Percentiles rank a stretch among this genome's conserved stretches.
Conservation (phyloP, 1,140 invertebrate species). For the Mya arenaria region DNA sequence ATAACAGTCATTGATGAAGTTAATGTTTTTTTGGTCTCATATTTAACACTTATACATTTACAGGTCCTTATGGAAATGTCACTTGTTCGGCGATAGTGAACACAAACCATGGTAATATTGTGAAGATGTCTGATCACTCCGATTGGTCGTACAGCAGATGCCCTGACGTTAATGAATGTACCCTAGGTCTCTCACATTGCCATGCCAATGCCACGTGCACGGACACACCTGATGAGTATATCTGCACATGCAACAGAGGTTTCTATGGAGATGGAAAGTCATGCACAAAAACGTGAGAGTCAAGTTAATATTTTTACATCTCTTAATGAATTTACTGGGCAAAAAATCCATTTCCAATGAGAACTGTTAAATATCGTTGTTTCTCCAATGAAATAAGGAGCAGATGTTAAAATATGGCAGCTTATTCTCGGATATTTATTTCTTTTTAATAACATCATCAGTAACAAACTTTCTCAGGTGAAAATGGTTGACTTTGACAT, state of each 20-base stretch:
- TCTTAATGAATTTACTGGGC: neutral
- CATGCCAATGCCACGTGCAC: slow-evolving; percentile 94
- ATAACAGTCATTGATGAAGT: too few relatives aligned
- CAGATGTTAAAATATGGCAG: too few relatives aligned
- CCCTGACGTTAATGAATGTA: slow-evolving; percentile 97
- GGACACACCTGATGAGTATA: slow-evolving; percentile 95
- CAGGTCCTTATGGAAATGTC: slow-evolving; percentile 63
- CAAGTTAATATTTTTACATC: neutral
- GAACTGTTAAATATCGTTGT: too few relatives aligned
- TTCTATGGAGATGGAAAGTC: slow-evolving; percentile 92
- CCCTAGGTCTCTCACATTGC: slow-evolving; percentile 92
- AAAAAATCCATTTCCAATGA: too few relatives aligned
- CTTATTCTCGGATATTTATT: too few relatives aligned
- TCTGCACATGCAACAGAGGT: slow-evolving; percentile 89
- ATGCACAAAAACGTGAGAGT: slow-evolving; percentile 89
- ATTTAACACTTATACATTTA: too few relatives aligned
- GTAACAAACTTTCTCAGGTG: too few relatives aligned
- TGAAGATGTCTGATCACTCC: slow-evolving; percentile 76
- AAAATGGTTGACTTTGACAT: too few relatives aligned
- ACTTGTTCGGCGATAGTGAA: slow-evolving; percentile 64
- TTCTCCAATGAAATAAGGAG: too few relatives aligned
- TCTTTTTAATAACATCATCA: too few relatives aligned
- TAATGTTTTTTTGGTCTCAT: too few relatives aligned
- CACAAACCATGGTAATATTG: slow-evolving; percentile 35
- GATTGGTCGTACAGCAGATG: slow-evolving; percentile 95